Percentiles rank a stretch among this genome's conserved stretches.
These are phyloP conservation scores for Amphimallon solstitiale DNA, from an alignment of 2,888 invertebrate species.

Conservation along the genomic window DNA sequence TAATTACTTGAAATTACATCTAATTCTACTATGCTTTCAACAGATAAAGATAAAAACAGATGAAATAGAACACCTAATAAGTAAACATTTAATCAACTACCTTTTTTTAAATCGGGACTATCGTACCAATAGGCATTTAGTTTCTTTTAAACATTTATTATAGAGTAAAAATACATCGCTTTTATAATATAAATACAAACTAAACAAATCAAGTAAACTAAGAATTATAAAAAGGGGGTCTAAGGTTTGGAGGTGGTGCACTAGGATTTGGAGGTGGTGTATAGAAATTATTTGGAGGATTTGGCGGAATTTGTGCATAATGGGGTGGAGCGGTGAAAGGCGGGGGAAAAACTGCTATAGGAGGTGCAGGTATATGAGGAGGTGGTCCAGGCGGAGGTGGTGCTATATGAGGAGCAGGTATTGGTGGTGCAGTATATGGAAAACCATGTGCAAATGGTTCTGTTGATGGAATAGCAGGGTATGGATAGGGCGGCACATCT, in stretches of 20 bases:
- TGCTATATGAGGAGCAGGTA: slow-evolving; percentile 53
- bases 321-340: slow-evolving; percentile 58
- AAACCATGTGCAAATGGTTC: slow-evolving; percentile 40
- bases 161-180: background rate
- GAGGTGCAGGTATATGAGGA: slow-evolving; percentile 58
- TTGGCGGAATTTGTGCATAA: slow-evolving; percentile 62
- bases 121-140: too few relatives aligned
- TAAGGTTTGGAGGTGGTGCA: slow-evolving; percentile 44
- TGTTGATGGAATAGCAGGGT: slow-evolving; percentile 54
- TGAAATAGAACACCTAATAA: too few relatives aligned
- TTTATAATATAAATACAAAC: background rate
- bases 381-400: slow-evolving; percentile 65
- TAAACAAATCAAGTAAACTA: slow-evolving; percentile 7
- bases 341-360: slow-evolving; percentile 55
- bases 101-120: too few relatives aligned
- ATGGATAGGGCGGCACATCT: slow-evolving; percentile 61
- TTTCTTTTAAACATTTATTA: too few relatives aligned
- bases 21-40: too few relatives aligned
- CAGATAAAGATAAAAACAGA: too few relatives aligned
- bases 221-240: slow-evolving; percentile 39
- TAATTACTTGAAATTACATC: too few relatives aligned
- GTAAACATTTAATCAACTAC: too few relatives aligned
- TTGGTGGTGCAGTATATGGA: slow-evolving; percentile 47
- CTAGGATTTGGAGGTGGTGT: slow-evolving; percentile 55
- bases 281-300: slow-evolving; percentile 62